Evolutionary conservation across 2,113 vertebrate species (phyloP).

Genomic region (Tupaia chinensis): DNA sequence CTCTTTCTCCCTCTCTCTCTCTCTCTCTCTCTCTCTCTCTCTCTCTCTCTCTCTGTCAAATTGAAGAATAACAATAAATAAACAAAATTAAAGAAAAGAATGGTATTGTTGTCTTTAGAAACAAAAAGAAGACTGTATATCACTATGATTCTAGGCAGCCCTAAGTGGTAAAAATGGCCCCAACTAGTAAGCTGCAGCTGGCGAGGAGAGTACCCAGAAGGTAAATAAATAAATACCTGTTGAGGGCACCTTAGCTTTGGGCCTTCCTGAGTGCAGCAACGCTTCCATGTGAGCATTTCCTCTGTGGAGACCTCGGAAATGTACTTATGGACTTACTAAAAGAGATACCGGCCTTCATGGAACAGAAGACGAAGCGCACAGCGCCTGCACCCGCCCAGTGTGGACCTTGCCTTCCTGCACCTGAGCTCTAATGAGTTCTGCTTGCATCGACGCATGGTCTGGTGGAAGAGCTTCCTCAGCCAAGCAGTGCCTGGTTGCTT

Average conservation of each 20-base stretch:
- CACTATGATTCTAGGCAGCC: neutral
- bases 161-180: neutral
- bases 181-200: neutral
- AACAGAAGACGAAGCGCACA: neutral
- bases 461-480: neutral
- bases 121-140: no score
- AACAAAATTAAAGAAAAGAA: no score
- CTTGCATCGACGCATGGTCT: fast-evolving
- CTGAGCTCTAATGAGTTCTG: neutral
- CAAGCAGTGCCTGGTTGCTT: neutral
- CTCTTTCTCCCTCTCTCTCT: no score
- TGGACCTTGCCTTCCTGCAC: neutral
- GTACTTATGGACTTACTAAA: neutral
- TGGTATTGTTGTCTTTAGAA: no score
- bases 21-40: no score
- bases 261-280: neutral
- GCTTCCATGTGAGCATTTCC: neutral
- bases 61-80: no score
- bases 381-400: neutral
- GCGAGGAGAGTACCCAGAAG: neutral
- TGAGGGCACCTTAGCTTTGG: neutral
- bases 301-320: neutral
- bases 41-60: no score
- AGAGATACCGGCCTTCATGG: neutral
- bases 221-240: neutral